Evolutionary conservation across 2,113 vertebrate genomes (phyloP).

Genomic region (Tachuris rubrigastra): DNA sequence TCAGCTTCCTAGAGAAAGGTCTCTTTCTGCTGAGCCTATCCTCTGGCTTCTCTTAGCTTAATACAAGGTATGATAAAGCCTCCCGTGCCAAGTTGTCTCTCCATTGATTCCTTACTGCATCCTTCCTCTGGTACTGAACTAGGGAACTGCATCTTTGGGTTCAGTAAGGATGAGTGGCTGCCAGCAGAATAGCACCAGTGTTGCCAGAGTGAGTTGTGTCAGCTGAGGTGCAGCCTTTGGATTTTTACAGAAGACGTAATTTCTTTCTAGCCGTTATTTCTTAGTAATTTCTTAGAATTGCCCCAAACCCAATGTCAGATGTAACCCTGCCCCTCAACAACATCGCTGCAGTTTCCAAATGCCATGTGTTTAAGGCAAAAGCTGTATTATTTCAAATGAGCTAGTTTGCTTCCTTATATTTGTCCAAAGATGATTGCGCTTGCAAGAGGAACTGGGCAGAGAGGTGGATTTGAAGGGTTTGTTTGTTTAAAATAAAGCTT

Average conservation of each 20-base stretch:
- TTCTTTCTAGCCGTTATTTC: too few relatives aligned
- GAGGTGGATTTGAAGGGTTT: not conserved
- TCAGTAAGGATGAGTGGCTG: not conserved
- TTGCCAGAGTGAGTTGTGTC: rapidly evolving
- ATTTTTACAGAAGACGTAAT: not conserved
- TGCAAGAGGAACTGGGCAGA: not conserved
- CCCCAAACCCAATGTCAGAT: not conserved
- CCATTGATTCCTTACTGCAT: not conserved
- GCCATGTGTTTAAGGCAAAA: not conserved
- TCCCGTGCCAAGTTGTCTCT: not conserved
- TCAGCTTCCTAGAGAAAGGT: not conserved
- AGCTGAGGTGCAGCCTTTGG: not conserved
- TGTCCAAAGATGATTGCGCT: not conserved
- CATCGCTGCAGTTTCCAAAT: not conserved
- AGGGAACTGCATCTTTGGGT: not conserved
- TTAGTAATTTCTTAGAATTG: not conserved
- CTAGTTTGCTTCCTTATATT: not conserved
- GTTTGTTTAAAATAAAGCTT: not conserved
- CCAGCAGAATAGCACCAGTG: not conserved
- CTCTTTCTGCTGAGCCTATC: not conserved
- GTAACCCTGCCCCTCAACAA: not conserved
- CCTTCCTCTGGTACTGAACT: not conserved
- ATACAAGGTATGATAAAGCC: not conserved
- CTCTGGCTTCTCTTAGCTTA: not conserved
- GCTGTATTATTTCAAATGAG: not conserved